phyloP scores from a whole-genome alignment of 2,888 invertebrate genomes.

The Portevinia maculata region DNA sequence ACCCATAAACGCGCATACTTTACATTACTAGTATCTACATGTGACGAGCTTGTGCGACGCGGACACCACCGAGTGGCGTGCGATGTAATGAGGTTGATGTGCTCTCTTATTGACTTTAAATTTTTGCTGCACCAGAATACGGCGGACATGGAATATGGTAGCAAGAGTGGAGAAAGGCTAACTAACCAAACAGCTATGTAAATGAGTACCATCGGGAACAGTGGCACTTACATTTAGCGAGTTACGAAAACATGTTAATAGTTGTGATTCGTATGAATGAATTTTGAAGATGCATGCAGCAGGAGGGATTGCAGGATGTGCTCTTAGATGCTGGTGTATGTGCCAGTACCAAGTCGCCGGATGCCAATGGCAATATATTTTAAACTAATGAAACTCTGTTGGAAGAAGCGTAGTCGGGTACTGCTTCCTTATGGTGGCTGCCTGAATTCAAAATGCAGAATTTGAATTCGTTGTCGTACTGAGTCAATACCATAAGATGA shows the following conservation, averaged over 20 bases:
- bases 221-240: constrained; percentile 66
- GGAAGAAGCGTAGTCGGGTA: constrained; percentile 9
- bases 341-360: constrained; percentile 11
- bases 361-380: constrained; percentile 45
- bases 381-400: constrained; percentile 19
- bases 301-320: constrained; percentile 17
- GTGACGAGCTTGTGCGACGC: constrained; percentile 53
- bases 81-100: constrained; percentile 69
- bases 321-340: not conserved
- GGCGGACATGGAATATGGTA: constrained; percentile 27
- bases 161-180: constrained; percentile 48
- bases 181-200: constrained; percentile 72
- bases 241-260: constrained; percentile 71
- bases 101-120: constrained; percentile 71
- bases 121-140: constrained; percentile 28
- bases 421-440: not conserved
- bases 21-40: constrained; percentile 52
- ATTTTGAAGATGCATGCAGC: constrained; percentile 41
- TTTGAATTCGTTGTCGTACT: not conserved
- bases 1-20: constrained; percentile 68
- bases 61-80: constrained; percentile 51
- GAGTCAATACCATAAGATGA: constrained; percentile 28
- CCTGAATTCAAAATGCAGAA: constrained; percentile 2
- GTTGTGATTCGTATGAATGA: constrained; percentile 70
- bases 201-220: constrained; percentile 61